Evolutionary conservation across 2,888 invertebrate species (phyloP).

Genomic region (Hipparchia semele): DNA sequence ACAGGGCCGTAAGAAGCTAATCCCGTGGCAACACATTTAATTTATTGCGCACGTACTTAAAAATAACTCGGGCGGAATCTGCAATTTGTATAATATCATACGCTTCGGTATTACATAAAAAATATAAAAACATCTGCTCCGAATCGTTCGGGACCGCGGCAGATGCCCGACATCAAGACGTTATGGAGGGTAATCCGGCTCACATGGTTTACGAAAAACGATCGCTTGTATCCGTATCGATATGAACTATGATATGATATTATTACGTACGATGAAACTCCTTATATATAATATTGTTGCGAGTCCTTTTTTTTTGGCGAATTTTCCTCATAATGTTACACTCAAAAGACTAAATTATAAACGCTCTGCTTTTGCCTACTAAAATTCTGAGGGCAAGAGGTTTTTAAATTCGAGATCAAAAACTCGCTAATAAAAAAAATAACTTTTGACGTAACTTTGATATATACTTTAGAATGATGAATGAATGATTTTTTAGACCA

Average conservation of each 20-base stretch:
- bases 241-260: constrained; percentile 24
- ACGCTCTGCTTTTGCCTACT: too few relatives aligned
- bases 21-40: constrained; percentile 28
- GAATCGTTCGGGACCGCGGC: constrained; percentile 58
- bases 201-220: constrained; percentile 66
- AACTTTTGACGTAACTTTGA: too few relatives aligned
- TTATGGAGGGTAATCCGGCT: constrained; percentile 73
- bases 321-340: background rate
- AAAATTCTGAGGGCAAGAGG: too few relatives aligned
- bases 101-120: constrained; percentile 57
- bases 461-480: too few relatives aligned
- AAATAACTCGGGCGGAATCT: constrained; percentile 39
- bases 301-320: background rate
- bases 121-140: constrained; percentile 65
- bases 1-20: constrained; percentile 12
- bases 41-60: constrained; percentile 32
- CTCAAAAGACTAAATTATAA: too few relatives aligned
- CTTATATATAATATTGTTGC: background rate
- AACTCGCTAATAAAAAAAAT: too few relatives aligned
- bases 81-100: constrained; percentile 55
- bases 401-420: too few relatives aligned
- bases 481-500: too few relatives aligned
- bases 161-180: constrained; percentile 77
- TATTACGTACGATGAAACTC: constrained; percentile 13
- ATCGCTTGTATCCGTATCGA: constrained; percentile 51